Percentiles rank a stretch among this genome's conserved stretches.
phyloP scores from a whole-genome alignment of 2,113 vertebrate species.

The Phaethon lepturus region DNA sequence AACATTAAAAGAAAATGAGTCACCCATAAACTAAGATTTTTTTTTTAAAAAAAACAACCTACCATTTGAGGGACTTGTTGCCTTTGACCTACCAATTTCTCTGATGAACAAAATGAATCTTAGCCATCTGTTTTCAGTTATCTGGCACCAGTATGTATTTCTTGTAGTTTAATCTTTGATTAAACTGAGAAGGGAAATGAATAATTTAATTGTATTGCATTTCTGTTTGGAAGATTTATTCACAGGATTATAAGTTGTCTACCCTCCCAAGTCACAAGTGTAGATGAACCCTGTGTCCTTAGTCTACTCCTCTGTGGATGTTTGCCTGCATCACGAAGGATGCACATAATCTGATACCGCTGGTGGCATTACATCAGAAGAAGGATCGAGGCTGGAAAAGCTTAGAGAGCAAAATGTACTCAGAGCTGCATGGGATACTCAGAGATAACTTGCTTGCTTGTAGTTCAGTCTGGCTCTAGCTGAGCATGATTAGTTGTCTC shows the following conservation, averaged over 20 bases:
- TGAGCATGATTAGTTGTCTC: neutral
- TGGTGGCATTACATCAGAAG: neutral
- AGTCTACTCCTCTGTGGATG: neutral
- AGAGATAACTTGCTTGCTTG: neutral
- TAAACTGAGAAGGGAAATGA: slow-evolving; percentile 57
- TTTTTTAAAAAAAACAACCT: neutral
- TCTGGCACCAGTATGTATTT: neutral
- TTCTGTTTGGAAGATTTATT: slow-evolving; percentile 50
- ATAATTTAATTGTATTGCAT: slow-evolving; percentile 52
- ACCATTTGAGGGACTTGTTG: neutral
- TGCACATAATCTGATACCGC: neutral
- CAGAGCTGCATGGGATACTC: neutral
- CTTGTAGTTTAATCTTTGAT: slow-evolving; percentile 43
- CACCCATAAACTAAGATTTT: neutral
- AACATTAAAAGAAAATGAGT: neutral
- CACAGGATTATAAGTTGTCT: slow-evolving; percentile 12
- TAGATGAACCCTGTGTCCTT: neutral
- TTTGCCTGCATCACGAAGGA: neutral
- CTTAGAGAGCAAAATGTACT: neutral
- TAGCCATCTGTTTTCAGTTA: slow-evolving; percentile 59
- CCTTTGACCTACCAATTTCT: slow-evolving; percentile 10
- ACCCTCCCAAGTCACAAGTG: neutral
- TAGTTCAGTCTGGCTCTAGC: neutral
- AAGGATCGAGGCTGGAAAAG: neutral
- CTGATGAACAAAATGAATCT: slow-evolving; percentile 2